Evolutionary conservation across 2,797 vertebrate species (phyloP).

Genomic region (Ambastaia sidthimunki): DNA sequence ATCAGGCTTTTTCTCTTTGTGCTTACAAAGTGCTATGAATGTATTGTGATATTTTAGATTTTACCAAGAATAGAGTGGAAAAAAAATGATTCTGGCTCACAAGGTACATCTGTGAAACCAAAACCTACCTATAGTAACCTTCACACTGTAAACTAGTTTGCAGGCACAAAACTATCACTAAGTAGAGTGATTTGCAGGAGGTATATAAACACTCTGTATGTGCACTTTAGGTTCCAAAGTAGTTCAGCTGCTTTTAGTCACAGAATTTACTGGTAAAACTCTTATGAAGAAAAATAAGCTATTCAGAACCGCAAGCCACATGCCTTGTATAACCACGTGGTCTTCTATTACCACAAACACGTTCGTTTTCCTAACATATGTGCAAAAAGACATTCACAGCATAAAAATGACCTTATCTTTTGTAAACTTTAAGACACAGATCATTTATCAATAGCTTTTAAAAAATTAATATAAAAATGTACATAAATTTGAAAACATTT

Average conservation of each 20-base stretch:
- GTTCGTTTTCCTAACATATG: background rate
- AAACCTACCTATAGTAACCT: too few species aligned
- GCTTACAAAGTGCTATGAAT: background rate
- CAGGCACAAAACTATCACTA: slow-evolving; percentile 1
- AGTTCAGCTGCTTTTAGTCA: background rate
- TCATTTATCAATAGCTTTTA: background rate
- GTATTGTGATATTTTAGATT: background rate
- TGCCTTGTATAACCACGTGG: background rate
- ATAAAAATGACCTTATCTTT: background rate
- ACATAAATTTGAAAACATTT: background rate
- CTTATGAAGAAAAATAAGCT: background rate
- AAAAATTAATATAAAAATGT: background rate
- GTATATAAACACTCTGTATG: background rate
- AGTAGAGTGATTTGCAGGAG: background rate
- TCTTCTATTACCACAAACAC: background rate
- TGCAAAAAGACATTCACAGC: background rate
- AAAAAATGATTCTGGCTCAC: background rate
- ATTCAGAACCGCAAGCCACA: background rate
- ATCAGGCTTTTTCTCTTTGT: background rate
- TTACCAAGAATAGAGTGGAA: background rate
- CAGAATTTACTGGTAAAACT: background rate
- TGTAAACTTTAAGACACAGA: background rate
- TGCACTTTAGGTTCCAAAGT: background rate
- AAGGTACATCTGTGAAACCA: too few species aligned
- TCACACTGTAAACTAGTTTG: background rate